A percentile compares a stretch with the other conserved stretches of the same genome.
phyloP scores from a whole-genome alignment of 2,797 vertebrate genomes.

The Uromys caudimaculatus region DNA sequence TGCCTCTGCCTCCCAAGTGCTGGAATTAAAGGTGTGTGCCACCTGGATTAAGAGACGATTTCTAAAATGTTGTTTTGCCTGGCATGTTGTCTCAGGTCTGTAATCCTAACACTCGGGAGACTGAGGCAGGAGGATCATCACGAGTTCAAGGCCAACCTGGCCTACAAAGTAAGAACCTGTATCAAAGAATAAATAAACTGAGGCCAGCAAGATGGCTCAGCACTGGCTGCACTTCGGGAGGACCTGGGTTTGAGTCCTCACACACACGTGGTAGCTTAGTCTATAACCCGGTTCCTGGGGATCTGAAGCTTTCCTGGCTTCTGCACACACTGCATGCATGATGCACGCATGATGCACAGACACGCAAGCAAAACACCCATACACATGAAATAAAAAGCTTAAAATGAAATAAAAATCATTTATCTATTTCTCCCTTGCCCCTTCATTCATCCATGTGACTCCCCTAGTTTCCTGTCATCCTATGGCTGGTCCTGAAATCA shows the following conservation, averaged over 20 bases:
- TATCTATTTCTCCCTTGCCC: neutral
- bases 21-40: no score
- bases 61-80: neutral
- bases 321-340: neutral
- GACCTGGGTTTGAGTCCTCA: neutral
- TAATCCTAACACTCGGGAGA: neutral
- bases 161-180: neutral
- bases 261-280: neutral
- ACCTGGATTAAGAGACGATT: neutral
- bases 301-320: neutral
- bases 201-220: neutral
- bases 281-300: neutral
- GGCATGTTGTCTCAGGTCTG: neutral
- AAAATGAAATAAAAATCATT: neutral
- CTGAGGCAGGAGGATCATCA: neutral
- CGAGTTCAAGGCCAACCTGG: neutral
- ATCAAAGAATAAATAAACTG: neutral
- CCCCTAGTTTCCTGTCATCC: neutral
- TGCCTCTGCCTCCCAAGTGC: no score
- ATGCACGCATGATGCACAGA: neutral
- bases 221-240: neutral
- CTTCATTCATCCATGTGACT: neutral
- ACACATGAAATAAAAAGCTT: neutral
- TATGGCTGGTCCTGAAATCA: neutral
- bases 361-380: neutral